Percentiles rank a stretch among this genome's conserved stretches.
Evolutionary conservation across 2,888 invertebrate species (phyloP).

Genomic region (Nomada lathburiana): DNA sequence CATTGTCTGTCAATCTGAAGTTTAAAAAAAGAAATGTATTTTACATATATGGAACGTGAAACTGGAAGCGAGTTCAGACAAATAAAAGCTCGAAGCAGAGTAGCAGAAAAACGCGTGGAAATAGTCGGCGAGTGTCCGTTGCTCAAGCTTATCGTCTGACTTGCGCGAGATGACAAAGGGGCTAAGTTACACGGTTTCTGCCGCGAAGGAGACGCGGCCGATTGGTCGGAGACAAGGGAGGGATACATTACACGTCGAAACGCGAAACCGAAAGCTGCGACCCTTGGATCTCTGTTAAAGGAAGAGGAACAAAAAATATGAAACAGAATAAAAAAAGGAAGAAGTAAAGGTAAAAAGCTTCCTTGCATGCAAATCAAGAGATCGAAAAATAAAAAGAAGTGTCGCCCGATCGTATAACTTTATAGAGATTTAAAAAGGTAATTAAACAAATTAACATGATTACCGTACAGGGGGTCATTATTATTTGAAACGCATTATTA

Average conservation of each 20-base stretch:
- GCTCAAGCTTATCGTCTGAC: conserved; percentile 53
- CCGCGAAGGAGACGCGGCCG: conserved; percentile 26
- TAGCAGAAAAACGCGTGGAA: neutral
- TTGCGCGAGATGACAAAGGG: conserved; percentile 10
- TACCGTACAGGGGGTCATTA: too few relatives aligned
- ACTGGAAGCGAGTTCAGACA: neutral
- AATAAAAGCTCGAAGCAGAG: neutral
- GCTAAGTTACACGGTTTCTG: conserved; percentile 40
- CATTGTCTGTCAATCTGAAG: too few relatives aligned
- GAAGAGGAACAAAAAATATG: conserved; percentile 6
- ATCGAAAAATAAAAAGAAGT: neutral
- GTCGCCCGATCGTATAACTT: too few relatives aligned
- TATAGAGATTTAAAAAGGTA: too few relatives aligned
- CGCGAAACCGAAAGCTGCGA: conserved; percentile 40
- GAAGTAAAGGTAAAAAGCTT: neutral
- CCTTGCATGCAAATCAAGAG: too few relatives aligned
- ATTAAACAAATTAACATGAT: too few relatives aligned
- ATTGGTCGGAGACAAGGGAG: conserved; percentile 27
- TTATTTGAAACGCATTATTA: too few relatives aligned
- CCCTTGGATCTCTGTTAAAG: conserved; percentile 7
- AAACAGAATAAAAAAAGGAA: neutral
- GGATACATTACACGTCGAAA: conserved; percentile 39
- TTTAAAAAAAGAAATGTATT: too few relatives aligned
- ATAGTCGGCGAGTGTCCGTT: conserved; percentile 18
- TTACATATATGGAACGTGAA: neutral